phyloP scores from a whole-genome alignment of 1,140 invertebrate genomes.

The Hyles vespertilio region DNA sequence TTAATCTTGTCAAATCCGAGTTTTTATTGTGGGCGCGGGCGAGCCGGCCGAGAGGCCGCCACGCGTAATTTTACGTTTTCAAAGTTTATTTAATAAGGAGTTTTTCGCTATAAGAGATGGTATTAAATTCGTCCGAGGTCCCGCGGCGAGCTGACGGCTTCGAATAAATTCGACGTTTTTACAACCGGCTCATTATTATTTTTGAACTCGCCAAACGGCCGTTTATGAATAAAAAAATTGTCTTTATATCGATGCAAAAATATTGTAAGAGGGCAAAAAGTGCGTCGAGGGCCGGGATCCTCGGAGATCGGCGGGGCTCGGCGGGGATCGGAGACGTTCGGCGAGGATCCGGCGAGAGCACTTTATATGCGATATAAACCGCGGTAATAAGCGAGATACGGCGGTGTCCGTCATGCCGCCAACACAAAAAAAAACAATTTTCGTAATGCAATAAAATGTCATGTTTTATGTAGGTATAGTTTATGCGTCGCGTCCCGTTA shows the following conservation, averaged over 20 bases:
- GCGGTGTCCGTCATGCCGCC: too few relatives aligned
- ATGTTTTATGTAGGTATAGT: too few relatives aligned
- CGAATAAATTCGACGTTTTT: constrained; percentile 68
- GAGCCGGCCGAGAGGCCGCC: constrained; percentile 28
- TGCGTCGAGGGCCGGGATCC: constrained; percentile 9
- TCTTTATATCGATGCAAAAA: constrained; percentile 65
- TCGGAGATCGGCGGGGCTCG: too few relatives aligned
- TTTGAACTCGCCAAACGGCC: constrained; percentile 47
- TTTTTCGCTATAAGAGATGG: constrained; percentile 57
- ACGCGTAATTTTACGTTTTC: constrained; percentile 64
- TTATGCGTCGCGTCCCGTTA: too few relatives aligned
- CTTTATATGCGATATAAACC: constrained; percentile 1
- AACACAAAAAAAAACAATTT: too few relatives aligned
- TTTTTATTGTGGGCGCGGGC: constrained; percentile 57
- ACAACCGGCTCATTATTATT: constrained; percentile 67
- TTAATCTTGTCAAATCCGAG: constrained; percentile 73
- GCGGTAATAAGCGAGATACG: too few relatives aligned
- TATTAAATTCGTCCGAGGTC: constrained; percentile 38
- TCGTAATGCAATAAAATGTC: too few relatives aligned
- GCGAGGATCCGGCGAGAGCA: too few relatives aligned
- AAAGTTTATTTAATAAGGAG: constrained; percentile 69
- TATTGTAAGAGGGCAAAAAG: constrained; percentile 50
- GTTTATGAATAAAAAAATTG: constrained; percentile 62
- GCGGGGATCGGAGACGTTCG: too few relatives aligned
- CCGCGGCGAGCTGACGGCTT: constrained; percentile 22